Percentiles rank a stretch among this genome's conserved stretches.
phyloP scores from a whole-genome alignment of 2,888 invertebrate genomes.

The Hesperia comma region DNA sequence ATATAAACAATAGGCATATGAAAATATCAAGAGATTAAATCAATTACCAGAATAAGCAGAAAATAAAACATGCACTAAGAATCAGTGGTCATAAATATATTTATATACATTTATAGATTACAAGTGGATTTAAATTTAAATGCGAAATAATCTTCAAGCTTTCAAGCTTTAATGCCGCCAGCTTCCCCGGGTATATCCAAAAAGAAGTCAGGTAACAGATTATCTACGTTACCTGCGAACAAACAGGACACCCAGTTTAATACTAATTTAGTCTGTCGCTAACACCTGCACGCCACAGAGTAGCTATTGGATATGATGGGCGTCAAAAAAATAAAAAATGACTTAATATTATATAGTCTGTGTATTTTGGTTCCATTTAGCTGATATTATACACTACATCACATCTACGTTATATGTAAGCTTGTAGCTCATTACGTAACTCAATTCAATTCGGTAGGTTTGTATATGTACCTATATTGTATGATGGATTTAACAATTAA shows the following conservation, averaged over 20 bases:
- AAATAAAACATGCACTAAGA: conserved; percentile 2
- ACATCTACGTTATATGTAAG: too few relatives aligned
- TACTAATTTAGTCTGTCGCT: background rate
- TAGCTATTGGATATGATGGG: too few relatives aligned
- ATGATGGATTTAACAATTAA: too few relatives aligned
- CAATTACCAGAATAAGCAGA: background rate
- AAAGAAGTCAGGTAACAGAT: conserved; percentile 95
- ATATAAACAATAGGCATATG: background rate
- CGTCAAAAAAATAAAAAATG: too few relatives aligned
- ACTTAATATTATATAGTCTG: too few relatives aligned
- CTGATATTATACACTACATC: too few relatives aligned
- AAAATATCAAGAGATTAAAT: too few relatives aligned
- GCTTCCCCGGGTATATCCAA: conserved; percentile 80
- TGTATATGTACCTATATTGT: too few relatives aligned
- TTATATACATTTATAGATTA: conserved; percentile 19
- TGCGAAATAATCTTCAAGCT: conserved; percentile 56
- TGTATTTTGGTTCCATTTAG: too few relatives aligned
- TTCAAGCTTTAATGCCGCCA: conserved; percentile 64
- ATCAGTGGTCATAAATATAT: conserved; percentile 35
- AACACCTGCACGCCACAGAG: too few relatives aligned
- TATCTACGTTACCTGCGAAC: conserved; percentile 84
- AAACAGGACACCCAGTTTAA: conserved; percentile 53
- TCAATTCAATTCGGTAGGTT: too few relatives aligned
- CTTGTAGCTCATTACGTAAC: too few relatives aligned
- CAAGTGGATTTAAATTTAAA: conserved; percentile 36